Conservation (phyloP, 2,113 vertebrate genomes). For the Struthidea cinerea region DNA sequence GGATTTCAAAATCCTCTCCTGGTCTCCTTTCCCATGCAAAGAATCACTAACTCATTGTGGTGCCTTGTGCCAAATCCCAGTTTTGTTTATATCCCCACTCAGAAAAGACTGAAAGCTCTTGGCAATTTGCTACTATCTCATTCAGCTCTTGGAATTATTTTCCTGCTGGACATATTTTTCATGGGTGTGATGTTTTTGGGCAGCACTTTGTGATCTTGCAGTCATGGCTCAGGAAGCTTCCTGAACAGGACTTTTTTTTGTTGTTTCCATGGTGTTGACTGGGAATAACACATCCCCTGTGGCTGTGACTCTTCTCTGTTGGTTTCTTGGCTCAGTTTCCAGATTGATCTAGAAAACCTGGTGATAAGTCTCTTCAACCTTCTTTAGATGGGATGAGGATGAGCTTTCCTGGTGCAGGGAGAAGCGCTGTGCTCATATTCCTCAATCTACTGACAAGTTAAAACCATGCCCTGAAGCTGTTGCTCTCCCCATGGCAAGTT, state of each 20-base stretch:
- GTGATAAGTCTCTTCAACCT: neutral
- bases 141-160: neutral
- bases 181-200: constrained; percentile 18
- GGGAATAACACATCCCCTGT: neutral
- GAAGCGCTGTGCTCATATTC: neutral
- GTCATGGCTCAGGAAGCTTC: constrained; percentile 12
- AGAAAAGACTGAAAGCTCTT: neutral
- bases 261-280: neutral
- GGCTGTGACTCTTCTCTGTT: neutral
- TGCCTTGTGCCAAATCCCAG: neutral
- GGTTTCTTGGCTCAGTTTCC: neutral
- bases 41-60: neutral
- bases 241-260: neutral
- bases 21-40: neutral
- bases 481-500: neutral
- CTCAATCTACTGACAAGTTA: neutral
- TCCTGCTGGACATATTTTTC: neutral
- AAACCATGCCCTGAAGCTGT: neutral
- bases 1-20: neutral
- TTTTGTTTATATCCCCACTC: neutral
- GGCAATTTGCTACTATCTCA: neutral
- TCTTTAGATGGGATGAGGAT: neutral
- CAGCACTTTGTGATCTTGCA: neutral
- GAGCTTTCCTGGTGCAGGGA: neutral
- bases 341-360: neutral